Base-by-base conservation (phyloP, 2,888 invertebrate genomes). In the Stenodera caucasica region DNA sequence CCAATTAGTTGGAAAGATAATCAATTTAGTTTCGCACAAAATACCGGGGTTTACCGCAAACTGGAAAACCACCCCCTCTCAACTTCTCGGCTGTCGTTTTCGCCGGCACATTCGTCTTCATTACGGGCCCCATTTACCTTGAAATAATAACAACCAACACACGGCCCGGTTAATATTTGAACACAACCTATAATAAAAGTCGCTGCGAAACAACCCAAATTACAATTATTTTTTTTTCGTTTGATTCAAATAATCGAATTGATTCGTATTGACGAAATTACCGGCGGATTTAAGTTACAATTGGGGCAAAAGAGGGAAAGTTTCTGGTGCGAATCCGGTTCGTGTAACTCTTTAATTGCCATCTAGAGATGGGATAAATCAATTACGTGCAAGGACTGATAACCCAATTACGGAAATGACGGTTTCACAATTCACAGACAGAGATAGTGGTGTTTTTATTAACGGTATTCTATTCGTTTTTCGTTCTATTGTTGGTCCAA, bases 311-410 rank as follows among this genome's bases (percentile, higher is more conserved):
- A 5, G 26, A 11, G 0, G 0, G 8, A 23, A n/a, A 45, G 18
- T 4, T n/a, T n/a, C 11, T 0, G 23, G 12, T 26, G 45, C 23
- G 45, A 45, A 18, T 23, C 32, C 55, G 53, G 60, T 59, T 63
- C 57, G 58, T 63, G 67, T 67, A 69, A 68, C 67, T 68, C 67
- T 70, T 69, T 70, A 70, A 70, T 70, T 70, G 68, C 67, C 58
- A 64, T 29, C 64, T 66, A 67, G 69, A 67, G 67, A 68, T 68
- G 71, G 72, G 74, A 75, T 75, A 75, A 75, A 75, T 75, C 75
- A 75, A 75, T 75, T 75, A 74, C 74, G 75, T 74, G 73, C 71
- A 70, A 72, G 71, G 72, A 74, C 72, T 74, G 74, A 74, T 74
- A 74, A 74, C 72, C 73, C 68, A 68, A 70, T 69, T 70, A 68